Evolutionary conservation across 2,113 vertebrate genomes (phyloP).

Genomic region (Lophochroa leadbeateri): DNA sequence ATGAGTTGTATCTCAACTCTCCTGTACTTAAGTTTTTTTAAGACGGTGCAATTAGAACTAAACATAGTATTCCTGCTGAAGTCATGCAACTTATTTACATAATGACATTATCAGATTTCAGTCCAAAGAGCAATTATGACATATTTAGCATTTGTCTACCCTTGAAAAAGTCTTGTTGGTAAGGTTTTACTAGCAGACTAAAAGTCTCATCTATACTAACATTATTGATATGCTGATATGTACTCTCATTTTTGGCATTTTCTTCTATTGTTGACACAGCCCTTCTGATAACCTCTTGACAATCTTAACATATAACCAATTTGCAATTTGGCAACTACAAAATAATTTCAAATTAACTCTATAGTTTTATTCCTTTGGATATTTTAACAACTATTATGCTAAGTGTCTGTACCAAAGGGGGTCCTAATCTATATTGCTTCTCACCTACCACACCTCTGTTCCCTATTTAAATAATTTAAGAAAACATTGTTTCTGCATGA

Average conservation of each 20-base stretch:
- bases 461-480: too few species aligned
- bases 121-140: slow-evolving; percentile 53
- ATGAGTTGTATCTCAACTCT: background rate
- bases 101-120: slow-evolving; percentile 16
- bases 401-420: background rate
- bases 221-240: background rate
- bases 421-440: background rate
- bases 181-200: background rate
- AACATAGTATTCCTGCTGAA: slow-evolving; percentile 55
- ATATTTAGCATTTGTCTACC: slow-evolving; percentile 49
- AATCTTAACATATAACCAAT: background rate
- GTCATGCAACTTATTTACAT: background rate
- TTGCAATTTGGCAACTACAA: background rate
- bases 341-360: background rate
- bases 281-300: background rate
- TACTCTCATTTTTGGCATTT: background rate
- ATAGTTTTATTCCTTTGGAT: background rate
- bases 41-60: background rate
- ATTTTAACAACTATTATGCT: background rate
- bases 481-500: too few species aligned
- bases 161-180: slow-evolving; percentile 30
- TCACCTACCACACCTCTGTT: background rate
- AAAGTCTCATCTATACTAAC: background rate
- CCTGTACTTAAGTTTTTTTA: background rate
- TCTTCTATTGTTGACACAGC: background rate